Base-by-base conservation (phyloP, 2,888 invertebrate species). In the Temnothorax rugatulus region DNA sequence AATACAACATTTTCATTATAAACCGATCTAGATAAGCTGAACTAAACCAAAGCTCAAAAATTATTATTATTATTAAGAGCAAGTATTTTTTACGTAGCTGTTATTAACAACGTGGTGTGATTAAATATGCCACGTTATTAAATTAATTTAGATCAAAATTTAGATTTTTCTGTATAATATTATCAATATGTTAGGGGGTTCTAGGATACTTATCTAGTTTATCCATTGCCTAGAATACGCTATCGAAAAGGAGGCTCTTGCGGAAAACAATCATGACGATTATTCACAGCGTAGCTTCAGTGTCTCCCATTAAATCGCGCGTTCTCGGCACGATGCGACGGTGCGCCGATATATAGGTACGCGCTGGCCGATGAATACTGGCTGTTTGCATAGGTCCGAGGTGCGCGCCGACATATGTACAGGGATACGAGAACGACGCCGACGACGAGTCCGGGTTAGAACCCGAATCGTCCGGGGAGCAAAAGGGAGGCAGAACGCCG, bases 281-380 rank as follows among this genome's bases (percentile, higher is more conserved):
- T 84, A 84, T 87, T 90, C 77, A 83, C 59, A 41, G 15, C 47
- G 18, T 59, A 29, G 38, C 79, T 71, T 18, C 79, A 21, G 85
- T 86, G 83, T 87, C 84, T 90, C 89, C 88, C 90, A 89, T 93
- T 92, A 91, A 92, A 93, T 92, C 91, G 90, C 88, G 84, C 87
- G 88, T 84, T 87, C 84, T 84, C 88, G 86, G 83, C 87, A 82
- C 76, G 84, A 63, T 77, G 84, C 76, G 84, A 63, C 81, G 83
- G 77, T 86, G 61, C 83, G 61, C 63, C 73, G 79, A 89, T 91
- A 73, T 69, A 68, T 59, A n/a, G n/a, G n/a, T n/a, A 89, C 87
- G 90, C 88, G 90, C 91, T 84, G 90, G 88, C 89, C 92, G 91
- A 92, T 93, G 93, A 93, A 93, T 93, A 89, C 92, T 84, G 84